These are phyloP conservation scores for Oxytorus armatus DNA, from an alignment of 2,888 invertebrate species.

Conservation along the genomic window DNA sequence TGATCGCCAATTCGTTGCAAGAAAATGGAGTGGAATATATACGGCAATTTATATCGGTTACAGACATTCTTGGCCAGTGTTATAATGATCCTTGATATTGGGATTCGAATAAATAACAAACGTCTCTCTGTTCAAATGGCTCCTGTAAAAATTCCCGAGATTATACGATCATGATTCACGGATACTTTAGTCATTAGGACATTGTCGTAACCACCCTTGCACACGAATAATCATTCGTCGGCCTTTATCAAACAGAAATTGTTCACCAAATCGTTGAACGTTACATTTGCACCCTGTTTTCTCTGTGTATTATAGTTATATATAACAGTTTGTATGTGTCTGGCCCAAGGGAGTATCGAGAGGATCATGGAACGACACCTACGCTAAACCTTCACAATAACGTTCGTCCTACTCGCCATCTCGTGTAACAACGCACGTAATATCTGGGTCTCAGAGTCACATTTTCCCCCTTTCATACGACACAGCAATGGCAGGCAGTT, in stretches of 20 bases:
- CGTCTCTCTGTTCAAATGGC: not conserved
- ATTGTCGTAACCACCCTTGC: no score
- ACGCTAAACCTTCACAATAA: conserved; percentile 10
- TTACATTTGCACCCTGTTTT: no score
- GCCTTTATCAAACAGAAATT: no score
- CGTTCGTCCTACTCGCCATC: not conserved
- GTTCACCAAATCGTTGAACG: no score
- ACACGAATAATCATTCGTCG: no score
- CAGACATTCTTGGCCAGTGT: not conserved
- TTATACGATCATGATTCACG: no score
- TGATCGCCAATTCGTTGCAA: conserved; percentile 11
- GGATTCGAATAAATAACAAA: not conserved
- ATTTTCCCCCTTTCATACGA: conserved; percentile 39
- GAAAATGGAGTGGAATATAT: not conserved
- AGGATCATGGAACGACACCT: conserved; percentile 33
- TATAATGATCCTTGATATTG: not conserved
- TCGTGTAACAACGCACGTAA: not conserved
- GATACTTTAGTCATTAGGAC: no score
- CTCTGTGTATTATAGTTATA: no score
- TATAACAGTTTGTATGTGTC: not conserved
- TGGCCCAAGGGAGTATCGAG: conserved; percentile 9
- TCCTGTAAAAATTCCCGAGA: not conserved
- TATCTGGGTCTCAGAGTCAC: conserved; percentile 26
- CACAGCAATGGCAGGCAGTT: not conserved
- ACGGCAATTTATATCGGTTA: conserved; percentile 20